A percentile compares a stretch with the other conserved stretches of the same genome.
Conservation (phyloP, 35 echinoderm and acorn worm genomes). For the Ophioderma brevispina region DNA sequence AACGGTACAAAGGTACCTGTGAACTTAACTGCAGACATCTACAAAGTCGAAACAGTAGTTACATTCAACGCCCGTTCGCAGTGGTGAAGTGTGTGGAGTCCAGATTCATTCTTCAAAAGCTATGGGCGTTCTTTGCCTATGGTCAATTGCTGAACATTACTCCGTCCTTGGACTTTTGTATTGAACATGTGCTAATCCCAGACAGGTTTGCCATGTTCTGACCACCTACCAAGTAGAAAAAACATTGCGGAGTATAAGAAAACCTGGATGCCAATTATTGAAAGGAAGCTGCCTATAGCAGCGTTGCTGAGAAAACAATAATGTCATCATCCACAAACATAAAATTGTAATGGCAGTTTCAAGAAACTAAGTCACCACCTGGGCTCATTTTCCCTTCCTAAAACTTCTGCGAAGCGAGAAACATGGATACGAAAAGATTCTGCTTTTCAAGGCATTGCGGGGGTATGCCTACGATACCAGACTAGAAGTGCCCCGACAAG, state of each 20-base stretch:
- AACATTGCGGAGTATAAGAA: constrained; percentile 51
- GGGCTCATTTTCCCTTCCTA: not conserved
- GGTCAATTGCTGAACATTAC: constrained; percentile 83
- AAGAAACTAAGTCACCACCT: not conserved
- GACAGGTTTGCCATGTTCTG: constrained; percentile 67
- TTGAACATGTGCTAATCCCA: constrained; percentile 74
- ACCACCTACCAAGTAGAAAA: constrained; percentile 7
- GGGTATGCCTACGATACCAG: not conserved
- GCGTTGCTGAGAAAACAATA: constrained; percentile 72
- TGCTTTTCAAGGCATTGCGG: not conserved
- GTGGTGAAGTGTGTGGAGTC: constrained; percentile 64
- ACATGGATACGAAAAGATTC: not conserved
- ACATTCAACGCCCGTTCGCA: constrained; percentile 49
- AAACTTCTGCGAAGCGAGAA: not conserved
- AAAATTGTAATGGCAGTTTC: constrained; percentile 16
- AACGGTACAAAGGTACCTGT: not conserved
- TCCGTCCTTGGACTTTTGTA: constrained; percentile 62
- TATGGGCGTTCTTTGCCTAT: constrained; percentile 60
- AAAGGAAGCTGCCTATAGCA: constrained; percentile 60
- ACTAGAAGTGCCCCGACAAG: not conserved
- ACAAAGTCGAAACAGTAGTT: constrained; percentile 35
- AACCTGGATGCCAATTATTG: constrained; percentile 73
- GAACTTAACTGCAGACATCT: constrained; percentile 35
- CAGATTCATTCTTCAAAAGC: constrained; percentile 44
- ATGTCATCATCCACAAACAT: constrained; percentile 59